Evolutionary conservation across 2,113 vertebrate species (phyloP).

Genomic region (Scartelaos histophorus): DNA sequence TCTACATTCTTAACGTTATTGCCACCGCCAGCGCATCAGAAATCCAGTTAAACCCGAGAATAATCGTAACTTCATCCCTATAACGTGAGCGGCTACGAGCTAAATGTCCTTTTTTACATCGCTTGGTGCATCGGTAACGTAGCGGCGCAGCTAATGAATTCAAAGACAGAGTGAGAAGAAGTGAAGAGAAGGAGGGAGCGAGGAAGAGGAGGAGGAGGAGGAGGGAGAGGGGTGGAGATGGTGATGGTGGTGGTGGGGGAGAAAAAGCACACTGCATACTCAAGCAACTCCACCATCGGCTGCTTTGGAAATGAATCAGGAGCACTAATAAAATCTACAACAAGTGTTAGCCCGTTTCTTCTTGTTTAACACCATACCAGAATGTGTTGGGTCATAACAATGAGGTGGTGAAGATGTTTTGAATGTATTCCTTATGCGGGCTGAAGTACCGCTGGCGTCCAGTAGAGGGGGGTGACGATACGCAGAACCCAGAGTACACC

Average conservation of each 20-base stretch:
- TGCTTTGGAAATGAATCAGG: constrained; percentile 64
- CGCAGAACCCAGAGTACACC: constrained; percentile 20
- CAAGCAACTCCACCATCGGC: constrained; percentile 52
- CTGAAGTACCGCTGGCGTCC: constrained; percentile 25
- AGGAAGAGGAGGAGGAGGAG: constrained; percentile 5
- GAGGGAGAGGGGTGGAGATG: background rate
- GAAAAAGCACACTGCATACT: constrained; percentile 41
- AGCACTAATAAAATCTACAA: constrained; percentile 58
- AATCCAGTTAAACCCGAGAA: background rate
- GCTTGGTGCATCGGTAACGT: constrained; percentile 35
- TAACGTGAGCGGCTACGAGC: background rate
- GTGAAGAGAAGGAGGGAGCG: constrained; percentile 1
- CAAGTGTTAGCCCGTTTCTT: constrained; percentile 59
- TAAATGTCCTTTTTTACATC: constrained; percentile 34
- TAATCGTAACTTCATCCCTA: background rate
- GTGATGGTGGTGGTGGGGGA: constrained; percentile 7
- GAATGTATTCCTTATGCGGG: constrained; percentile 42
- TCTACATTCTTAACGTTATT: background rate
- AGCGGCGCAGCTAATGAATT: constrained; percentile 61
- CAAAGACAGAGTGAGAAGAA: constrained; percentile 46
- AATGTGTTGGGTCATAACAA: constrained; percentile 68
- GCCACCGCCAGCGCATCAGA: background rate
- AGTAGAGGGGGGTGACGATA: constrained; percentile 72
- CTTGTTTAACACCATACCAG: constrained; percentile 65
- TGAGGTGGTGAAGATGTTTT: constrained; percentile 64